These are phyloP conservation scores for Drosophila bocqueti DNA, from an alignment of 1,140 invertebrate genomes.

Conservation along the genomic window DNA sequence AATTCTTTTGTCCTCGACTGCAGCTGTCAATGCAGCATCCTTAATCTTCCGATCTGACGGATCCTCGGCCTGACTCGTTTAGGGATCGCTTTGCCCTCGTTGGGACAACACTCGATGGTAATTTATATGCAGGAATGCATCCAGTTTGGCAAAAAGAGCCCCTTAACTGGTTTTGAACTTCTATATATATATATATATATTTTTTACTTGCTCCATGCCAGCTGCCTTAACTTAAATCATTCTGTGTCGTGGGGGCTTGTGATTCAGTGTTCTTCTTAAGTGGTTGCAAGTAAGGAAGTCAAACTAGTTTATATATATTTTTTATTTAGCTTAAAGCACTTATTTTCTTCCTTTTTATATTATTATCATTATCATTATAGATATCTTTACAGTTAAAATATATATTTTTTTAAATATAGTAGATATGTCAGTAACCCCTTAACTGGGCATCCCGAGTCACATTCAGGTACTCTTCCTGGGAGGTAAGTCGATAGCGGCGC, in stretches of 20 bases:
- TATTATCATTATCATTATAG: too few relatives aligned
- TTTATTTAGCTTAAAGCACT: not conserved
- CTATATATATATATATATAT: not conserved
- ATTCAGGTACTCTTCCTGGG: conserved; percentile 2
- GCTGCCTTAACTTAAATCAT: conserved; percentile 18
- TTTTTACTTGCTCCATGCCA: conserved; percentile 11
- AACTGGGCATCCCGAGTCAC: too few relatives aligned
- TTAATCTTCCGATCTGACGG: conserved; percentile 48
- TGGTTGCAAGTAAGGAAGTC: not conserved
- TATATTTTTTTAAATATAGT: not conserved
- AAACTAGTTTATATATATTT: not conserved
- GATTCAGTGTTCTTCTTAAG: not conserved
- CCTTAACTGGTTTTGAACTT: conserved; percentile 39
- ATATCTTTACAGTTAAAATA: not conserved
- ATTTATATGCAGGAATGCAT: conserved; percentile 68
- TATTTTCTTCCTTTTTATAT: not conserved
- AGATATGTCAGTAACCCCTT: not conserved
- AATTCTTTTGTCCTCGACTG: conserved; percentile 72
- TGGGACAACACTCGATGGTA: conserved; percentile 17
- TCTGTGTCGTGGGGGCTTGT: not conserved
- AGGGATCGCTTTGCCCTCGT: conserved; percentile 38
- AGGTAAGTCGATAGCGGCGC: conserved; percentile 1
- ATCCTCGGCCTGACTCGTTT: conserved; percentile 29
- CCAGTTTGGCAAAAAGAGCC: conserved; percentile 7
- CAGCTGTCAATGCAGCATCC: conserved; percentile 58